Conservation (phyloP, 92 coral and sea anemone genomes). For the Bergia puertoricense region DNA sequence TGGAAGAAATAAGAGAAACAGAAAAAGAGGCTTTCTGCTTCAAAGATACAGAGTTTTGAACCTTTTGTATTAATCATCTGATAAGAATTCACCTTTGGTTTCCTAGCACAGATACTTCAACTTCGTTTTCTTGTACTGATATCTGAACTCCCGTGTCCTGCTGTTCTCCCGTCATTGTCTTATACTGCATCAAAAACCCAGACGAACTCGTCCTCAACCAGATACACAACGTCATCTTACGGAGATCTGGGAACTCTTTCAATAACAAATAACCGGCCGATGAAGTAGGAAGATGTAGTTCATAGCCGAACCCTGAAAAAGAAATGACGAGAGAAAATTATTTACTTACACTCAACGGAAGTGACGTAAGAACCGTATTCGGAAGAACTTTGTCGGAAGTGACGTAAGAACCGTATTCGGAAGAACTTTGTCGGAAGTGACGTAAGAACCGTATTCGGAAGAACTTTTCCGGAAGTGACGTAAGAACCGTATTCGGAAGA, state of each 20-base stretch:
- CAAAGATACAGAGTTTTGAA: too few relatives aligned
- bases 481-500: too few relatives aligned
- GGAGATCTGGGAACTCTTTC: background rate
- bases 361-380: too few relatives aligned
- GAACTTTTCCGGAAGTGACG: too few relatives aligned
- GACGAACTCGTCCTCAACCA: constrained; percentile 17
- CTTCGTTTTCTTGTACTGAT: background rate
- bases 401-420: too few relatives aligned
- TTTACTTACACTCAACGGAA: too few relatives aligned
- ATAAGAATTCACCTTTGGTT: background rate
- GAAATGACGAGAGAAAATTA: background rate
- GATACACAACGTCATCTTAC: constrained; percentile 27
- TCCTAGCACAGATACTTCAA: constrained; percentile 3
- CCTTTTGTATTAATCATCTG: background rate
- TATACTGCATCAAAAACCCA: constrained; percentile 4
- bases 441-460: too few relatives aligned
- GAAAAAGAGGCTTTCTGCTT: too few relatives aligned
- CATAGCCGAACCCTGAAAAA: constrained; percentile 10
- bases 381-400: too few relatives aligned
- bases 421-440: too few relatives aligned
- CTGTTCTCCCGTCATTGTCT: background rate
- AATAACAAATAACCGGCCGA: background rate
- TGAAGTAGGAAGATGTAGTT: constrained; percentile 7
- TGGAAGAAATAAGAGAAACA: too few relatives aligned
- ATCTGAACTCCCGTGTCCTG: constrained; percentile 8